Percentiles rank a stretch among this genome's conserved stretches.
Conservation (phyloP, 2,888 invertebrate genomes). For the Hirtodrosophila duncani region DNA sequence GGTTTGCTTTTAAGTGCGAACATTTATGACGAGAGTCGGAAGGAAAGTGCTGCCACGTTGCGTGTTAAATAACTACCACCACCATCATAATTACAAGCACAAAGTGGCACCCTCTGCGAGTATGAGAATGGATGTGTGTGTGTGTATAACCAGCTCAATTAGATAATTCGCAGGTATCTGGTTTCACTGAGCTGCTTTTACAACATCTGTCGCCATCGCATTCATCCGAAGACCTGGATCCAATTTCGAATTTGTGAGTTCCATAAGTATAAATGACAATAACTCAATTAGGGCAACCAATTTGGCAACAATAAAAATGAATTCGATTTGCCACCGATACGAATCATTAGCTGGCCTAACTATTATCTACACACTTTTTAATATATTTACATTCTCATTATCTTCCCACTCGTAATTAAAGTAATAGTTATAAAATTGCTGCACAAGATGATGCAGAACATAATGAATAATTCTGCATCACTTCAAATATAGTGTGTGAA, state of each 20-base stretch:
- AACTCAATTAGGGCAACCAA: conserved; percentile 48
- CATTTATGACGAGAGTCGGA: conserved; percentile 11
- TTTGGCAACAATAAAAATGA: conserved; percentile 37
- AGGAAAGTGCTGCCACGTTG: no score
- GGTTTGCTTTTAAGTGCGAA: conserved; percentile 16
- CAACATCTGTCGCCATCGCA: conserved; percentile 46
- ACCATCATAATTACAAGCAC: conserved; percentile 2
- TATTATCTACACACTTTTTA: no score
- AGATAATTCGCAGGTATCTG: conserved; percentile 62
- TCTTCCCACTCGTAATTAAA: no score
- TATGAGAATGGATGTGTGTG: no score
- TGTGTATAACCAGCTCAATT: conserved; percentile 49
- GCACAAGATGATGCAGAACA: no score
- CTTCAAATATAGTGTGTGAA: no score
- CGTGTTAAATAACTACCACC: neutral
- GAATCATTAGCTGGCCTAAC: conserved; percentile 10
- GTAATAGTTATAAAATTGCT: no score
- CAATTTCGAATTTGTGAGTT: conserved; percentile 13
- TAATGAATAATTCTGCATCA: no score
- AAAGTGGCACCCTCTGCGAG: neutral
- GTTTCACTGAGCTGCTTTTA: conserved; percentile 39
- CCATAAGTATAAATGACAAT: conserved; percentile 1
- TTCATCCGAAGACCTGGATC: conserved; percentile 8
- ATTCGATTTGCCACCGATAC: conserved; percentile 29
- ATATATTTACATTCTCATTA: no score